phyloP scores from a whole-genome alignment of 2,113 vertebrate genomes.

The Xenus cinereus region DNA sequence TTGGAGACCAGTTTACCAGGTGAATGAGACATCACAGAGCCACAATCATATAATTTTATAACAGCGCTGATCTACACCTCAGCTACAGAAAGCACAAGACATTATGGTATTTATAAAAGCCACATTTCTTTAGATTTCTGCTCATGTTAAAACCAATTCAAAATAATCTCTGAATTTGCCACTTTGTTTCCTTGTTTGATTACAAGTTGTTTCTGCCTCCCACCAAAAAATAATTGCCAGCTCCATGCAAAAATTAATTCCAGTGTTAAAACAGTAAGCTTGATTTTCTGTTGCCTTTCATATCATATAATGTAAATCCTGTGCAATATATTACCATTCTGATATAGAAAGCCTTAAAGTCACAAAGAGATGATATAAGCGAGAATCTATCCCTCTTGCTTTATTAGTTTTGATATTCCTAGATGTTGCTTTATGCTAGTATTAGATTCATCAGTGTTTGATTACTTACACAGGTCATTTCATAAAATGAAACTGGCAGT shows the following conservation, averaged over 20 bases:
- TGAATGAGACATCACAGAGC: background rate
- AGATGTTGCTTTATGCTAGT: background rate
- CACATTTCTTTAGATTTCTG: background rate
- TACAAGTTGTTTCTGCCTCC: background rate
- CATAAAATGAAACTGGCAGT: slow-evolving; percentile 31
- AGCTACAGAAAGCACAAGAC: background rate
- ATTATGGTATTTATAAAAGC: background rate
- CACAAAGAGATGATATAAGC: background rate
- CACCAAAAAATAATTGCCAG: background rate
- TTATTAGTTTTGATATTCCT: slow-evolving; percentile 22
- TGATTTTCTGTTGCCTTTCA: background rate
- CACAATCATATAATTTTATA: background rate
- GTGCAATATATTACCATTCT: background rate
- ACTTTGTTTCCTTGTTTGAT: background rate
- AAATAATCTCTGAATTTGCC: background rate
- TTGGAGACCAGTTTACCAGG: background rate
- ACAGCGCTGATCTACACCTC: background rate
- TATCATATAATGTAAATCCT: background rate
- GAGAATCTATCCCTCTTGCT: background rate
- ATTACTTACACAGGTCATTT: slow-evolving; percentile 51
- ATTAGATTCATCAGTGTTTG: background rate
- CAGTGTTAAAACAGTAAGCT: background rate
- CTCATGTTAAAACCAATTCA: background rate
- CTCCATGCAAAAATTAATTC: background rate
- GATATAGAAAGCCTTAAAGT: background rate